Evolutionary conservation across 2,797 vertebrate genomes (phyloP), one percentile per base, ranked within the genome.

Genomic region (Craterocephalus amniculus): DNA sequence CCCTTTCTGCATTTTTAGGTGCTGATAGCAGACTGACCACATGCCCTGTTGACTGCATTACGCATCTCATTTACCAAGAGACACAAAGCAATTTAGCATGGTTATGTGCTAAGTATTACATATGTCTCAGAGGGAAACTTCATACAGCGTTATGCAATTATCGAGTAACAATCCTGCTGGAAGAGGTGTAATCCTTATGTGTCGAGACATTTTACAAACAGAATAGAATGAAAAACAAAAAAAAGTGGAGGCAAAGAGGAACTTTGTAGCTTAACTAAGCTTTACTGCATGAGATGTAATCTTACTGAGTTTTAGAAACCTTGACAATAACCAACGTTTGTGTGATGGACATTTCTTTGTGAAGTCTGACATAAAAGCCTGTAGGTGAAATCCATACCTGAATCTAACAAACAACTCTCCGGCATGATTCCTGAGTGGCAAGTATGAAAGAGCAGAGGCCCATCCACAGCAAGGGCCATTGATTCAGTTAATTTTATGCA

Each of bases 401-500:
- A 80, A 84, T 79, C 81, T 62, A 70, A 73, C 87, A 81, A 85
- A 83, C 86, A 66, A 70, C 84, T 85, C 76, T 22, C 20, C 31
- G 40, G 67, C 81, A 72, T 10, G 52, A 78, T 76, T 85, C 89
- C 81, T 49, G 79, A 81, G 91, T 88, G 85, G 84, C 79, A 54
- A 63, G 77, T 89, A 92, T 88, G 92, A 94, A 93, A 86, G 84
- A 89, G 49, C 36, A 43, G 70, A 84, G 74, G 84, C 83, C 83
- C 83, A 86, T 90, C 89, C 83, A 83, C 84, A 87, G 85, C 82
- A 79, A 89, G 83, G 88, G 85, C 91, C 91, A 93, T 92, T 94
- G 92, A 94, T 94, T 94, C 87, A 76, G 91, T 93, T 94, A 92
- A 93, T 95, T 94, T 93, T 92, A 94, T 93, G 91, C 91, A 51